Evolutionary conservation across 2,888 invertebrate species (phyloP).

Genomic region (Acanthococcus lagerstroemiae): DNA sequence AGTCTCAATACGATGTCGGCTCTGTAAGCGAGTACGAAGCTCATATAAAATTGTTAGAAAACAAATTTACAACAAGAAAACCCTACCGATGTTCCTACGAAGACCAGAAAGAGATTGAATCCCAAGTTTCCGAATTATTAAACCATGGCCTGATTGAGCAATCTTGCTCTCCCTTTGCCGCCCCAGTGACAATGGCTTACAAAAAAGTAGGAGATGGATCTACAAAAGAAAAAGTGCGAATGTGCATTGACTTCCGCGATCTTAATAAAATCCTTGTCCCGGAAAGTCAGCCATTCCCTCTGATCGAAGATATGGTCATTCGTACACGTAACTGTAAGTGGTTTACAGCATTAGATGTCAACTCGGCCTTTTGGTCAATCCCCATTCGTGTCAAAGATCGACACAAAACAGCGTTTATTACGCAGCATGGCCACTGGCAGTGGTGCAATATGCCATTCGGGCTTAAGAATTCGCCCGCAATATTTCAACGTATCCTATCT

Average conservation of each 20-base stretch:
- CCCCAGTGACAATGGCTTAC: slow-evolving; percentile 12
- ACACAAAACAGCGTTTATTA: slow-evolving; percentile 24
- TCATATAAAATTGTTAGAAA: neutral
- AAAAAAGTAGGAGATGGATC: no score
- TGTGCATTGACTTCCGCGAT: slow-evolving; percentile 24
- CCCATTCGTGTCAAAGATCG: slow-evolving; percentile 13
- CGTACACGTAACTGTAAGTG: slow-evolving; percentile 39
- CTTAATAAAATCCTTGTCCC: slow-evolving; percentile 17
- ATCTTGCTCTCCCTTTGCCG: slow-evolving; percentile 18
- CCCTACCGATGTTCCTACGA: slow-evolving; percentile 18
- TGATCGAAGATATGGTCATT: slow-evolving; percentile 13
- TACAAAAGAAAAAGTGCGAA: no score
- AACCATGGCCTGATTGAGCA: slow-evolving; percentile 17
- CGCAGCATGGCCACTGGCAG: slow-evolving; percentile 10
- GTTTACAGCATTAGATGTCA: slow-evolving; percentile 40
- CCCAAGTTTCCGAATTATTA: slow-evolving; percentile 15
- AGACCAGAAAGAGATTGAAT: slow-evolving; percentile 24
- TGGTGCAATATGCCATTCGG: slow-evolving; percentile 17
- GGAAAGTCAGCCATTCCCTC: slow-evolving; percentile 19
- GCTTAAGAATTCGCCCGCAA: slow-evolving; percentile 13
- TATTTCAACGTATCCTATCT: neutral
- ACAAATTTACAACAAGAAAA: slow-evolving; percentile 10
- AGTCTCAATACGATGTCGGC: slow-evolving; percentile 14
- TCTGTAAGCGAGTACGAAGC: neutral
- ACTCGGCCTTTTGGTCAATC: slow-evolving; percentile 41